Conservation (phyloP, 2,113 vertebrate genomes). For the Nothobranchius kuhntae region DNA sequence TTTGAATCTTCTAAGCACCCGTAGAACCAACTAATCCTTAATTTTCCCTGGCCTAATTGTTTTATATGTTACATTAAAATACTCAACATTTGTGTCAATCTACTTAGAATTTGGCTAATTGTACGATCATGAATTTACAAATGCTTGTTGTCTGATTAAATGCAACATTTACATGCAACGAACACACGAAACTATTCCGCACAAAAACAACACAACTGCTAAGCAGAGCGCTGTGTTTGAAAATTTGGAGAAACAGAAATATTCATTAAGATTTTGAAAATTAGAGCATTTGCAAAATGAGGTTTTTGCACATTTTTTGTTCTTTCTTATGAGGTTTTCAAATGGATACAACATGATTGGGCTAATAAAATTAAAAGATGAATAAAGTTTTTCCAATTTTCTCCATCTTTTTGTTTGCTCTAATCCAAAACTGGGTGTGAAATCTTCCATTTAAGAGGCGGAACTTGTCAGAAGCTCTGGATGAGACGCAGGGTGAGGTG, state of each 20-base stretch:
- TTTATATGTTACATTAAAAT: not conserved
- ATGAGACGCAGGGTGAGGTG: constrained; percentile 42
- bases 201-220: no score
- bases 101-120: not conserved
- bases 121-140: not conserved
- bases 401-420: constrained; percentile 41
- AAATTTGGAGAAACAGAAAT: no score
- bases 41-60: not conserved
- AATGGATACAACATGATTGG: constrained; percentile 34
- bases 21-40: not conserved
- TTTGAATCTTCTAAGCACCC: not conserved
- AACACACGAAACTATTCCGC: no score
- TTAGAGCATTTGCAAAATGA: no score
- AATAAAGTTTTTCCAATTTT: constrained; percentile 16
- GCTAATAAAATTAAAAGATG: constrained; percentile 40
- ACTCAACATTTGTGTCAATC: no score
- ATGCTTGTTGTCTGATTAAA: not conserved
- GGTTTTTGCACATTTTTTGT: not conserved
- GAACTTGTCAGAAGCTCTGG: constrained; percentile 20
- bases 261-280: not conserved
- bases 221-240: no score
- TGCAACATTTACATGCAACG: not conserved
- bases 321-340: constrained; percentile 40
- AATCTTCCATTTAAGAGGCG: constrained; percentile 25
- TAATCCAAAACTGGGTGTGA: constrained; percentile 35